These are phyloP conservation scores for Drosophila meridiana DNA, from an alignment of 2,888 invertebrate genomes.

Conservation along the genomic window DNA sequence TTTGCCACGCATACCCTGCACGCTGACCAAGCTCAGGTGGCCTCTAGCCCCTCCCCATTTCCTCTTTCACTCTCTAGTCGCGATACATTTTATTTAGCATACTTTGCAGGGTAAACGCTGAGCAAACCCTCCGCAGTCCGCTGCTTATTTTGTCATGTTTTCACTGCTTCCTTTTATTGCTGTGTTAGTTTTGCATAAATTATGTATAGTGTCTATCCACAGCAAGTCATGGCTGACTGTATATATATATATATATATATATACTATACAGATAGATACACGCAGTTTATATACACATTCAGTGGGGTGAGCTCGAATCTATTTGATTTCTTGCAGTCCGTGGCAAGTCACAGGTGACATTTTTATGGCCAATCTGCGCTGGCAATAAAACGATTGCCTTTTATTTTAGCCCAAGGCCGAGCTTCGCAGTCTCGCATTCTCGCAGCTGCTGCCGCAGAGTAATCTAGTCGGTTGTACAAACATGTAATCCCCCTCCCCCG, in stretches of 20 bases:
- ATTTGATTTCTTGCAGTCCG: slow-evolving; percentile 70
- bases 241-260: background rate
- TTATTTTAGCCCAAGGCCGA: slow-evolving; percentile 59
- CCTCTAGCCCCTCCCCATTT: background rate
- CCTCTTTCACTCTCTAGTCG: background rate
- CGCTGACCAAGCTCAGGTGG: background rate
- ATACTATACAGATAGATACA: background rate
- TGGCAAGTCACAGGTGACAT: slow-evolving; percentile 77
- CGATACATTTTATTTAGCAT: slow-evolving; percentile 5
- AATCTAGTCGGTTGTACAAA: slow-evolving; percentile 44
- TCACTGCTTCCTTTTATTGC: slow-evolving; percentile 57
- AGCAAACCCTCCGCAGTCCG: slow-evolving; percentile 3
- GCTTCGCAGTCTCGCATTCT: slow-evolving; percentile 13
- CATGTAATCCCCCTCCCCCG: too few species aligned
- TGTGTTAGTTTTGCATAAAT: slow-evolving; percentile 75
- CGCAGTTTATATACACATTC: background rate
- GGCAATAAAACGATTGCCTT: slow-evolving; percentile 73
- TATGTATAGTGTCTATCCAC: slow-evolving; percentile 50
- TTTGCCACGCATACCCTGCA: slow-evolving; percentile 34
- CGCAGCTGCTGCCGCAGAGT: slow-evolving; percentile 44
- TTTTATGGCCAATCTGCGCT: slow-evolving; percentile 78
- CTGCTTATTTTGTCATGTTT: slow-evolving; percentile 4
- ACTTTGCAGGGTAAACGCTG: slow-evolving; percentile 18
- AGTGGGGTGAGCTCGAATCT: slow-evolving; percentile 54
- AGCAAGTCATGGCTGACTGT: background rate